Base-by-base conservation (phyloP, 1,140 invertebrate species). In the Zaprionus capensis region DNA sequence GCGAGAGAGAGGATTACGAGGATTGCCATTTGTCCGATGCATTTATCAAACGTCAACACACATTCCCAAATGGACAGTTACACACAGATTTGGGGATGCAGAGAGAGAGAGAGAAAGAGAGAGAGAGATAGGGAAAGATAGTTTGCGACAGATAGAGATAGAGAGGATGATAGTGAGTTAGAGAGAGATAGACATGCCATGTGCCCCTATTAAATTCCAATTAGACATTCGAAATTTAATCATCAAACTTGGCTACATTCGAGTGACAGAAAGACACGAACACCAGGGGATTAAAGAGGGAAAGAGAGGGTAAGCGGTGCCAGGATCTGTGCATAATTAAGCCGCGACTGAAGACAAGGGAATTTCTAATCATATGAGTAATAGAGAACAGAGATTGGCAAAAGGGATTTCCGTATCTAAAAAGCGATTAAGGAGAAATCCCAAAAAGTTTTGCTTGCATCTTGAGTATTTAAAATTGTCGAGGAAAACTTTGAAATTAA, bases 211-310 rank as follows among this genome's bases (percentile, higher is more conserved):
- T 81, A 84, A 88, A 80, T 76, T 64, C 57, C 46, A 88, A 83
- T 87, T 84, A 80, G 57, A 81, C 78, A 76, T 73, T 70, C 51
- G 58, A 57, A 87, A 84, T 81, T 71, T 84, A 83, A 87, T 87
- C 84, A 79, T 78, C 84, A 87, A 75, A 76, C 56, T 71, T 71
- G 41, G 20, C 46, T 31, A 31, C 44, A 55, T 67, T 51, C 53
- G 20, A 38, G 9, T 49, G 17, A 31, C 24, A 20, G 24, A n/a
- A 24, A 31, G 26, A 22, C 26, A 17, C 46, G 22, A 15, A 12
- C 4, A 12, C 11, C 24, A 36, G 22, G 15, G 5, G 6, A 26
- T 24, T 7, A 15, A 6, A 22, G 20, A 22, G 15, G 14, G 17
- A 17, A 31, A 11, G 2, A 38, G 31, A 1, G 9, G 28, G 11